phyloP scores from a whole-genome alignment of 2,113 vertebrate genomes.

The Pelusios castaneus region DNA sequence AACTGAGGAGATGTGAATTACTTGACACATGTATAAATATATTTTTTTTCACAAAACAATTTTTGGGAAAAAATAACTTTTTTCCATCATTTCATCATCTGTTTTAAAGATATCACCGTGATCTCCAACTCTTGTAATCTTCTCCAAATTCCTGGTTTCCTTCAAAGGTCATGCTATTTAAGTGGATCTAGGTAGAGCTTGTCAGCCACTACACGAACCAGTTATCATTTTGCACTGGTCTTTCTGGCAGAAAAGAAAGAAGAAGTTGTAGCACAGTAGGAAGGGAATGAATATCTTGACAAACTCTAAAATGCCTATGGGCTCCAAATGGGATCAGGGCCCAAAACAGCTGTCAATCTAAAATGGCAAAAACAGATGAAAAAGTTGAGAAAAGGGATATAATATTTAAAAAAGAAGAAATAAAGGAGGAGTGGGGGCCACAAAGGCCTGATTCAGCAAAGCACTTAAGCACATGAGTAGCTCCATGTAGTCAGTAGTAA shows the following conservation, averaged over 20 bases:
- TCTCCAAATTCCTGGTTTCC: slow-evolving; percentile 7
- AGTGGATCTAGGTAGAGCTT: slow-evolving; percentile 29
- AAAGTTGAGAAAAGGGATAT: not conserved
- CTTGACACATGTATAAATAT: not conserved
- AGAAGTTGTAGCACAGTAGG: not conserved
- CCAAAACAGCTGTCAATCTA: not conserved
- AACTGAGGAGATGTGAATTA: not conserved
- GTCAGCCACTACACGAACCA: not conserved
- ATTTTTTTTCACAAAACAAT: not conserved
- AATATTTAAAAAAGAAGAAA: not conserved
- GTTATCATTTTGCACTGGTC: not conserved
- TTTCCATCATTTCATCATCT: not conserved
- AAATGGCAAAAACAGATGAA: not conserved
- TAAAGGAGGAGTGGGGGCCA: not conserved
- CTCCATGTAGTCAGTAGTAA: not conserved
- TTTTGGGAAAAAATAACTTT: slow-evolving; percentile 14
- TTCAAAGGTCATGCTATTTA: slow-evolving; percentile 26
- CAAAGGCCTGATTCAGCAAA: not conserved
- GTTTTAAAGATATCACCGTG: slow-evolving; percentile 42
- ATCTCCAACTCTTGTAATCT: slow-evolving; percentile 29
- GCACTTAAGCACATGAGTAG: not conserved
- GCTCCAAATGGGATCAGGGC: not conserved
- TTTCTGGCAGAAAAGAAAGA: slow-evolving; percentile 1
- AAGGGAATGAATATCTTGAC: slow-evolving; percentile 1
- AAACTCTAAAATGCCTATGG: not conserved